phyloP scores from a whole-genome alignment of 2,888 invertebrate species.

The Apodemia zela region DNA sequence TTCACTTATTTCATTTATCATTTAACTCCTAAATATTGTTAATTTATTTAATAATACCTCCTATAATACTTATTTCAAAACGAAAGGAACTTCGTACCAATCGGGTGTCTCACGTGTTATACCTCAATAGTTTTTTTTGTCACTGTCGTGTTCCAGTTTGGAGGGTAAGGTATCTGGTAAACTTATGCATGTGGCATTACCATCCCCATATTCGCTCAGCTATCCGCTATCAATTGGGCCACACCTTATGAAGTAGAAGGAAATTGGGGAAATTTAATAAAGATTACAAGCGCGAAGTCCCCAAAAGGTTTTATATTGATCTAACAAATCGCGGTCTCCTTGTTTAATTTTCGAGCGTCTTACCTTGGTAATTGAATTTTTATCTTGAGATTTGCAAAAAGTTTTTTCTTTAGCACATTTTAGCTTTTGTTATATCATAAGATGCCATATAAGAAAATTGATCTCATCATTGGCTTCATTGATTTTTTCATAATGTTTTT shows the following conservation, averaged over 20 bases:
- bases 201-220: neutral
- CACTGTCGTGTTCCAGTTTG: too few species aligned
- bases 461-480: too few species aligned
- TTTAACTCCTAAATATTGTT: too few species aligned
- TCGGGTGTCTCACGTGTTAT: too few species aligned
- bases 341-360: conserved; percentile 6
- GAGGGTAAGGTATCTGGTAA: too few species aligned
- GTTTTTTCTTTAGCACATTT: neutral
- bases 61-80: too few species aligned
- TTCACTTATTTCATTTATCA: too few species aligned
- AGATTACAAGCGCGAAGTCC: conserved; percentile 9
- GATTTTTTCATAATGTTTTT: too few species aligned
- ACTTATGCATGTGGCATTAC: too few species aligned
- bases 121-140: too few species aligned
- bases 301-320: conserved; percentile 12
- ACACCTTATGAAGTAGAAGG: neutral
- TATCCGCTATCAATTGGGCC: neutral
- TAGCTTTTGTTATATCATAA: neutral
- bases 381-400: neutral
- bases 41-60: too few species aligned
- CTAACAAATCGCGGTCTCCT: conserved; percentile 11
- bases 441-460: neutral
- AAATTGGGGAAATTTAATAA: conserved; percentile 12
- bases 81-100: too few species aligned
- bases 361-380: conserved; percentile 8